Base-by-base conservation (phyloP, 2,888 invertebrate species). In the Cephonodes hylas region DNA sequence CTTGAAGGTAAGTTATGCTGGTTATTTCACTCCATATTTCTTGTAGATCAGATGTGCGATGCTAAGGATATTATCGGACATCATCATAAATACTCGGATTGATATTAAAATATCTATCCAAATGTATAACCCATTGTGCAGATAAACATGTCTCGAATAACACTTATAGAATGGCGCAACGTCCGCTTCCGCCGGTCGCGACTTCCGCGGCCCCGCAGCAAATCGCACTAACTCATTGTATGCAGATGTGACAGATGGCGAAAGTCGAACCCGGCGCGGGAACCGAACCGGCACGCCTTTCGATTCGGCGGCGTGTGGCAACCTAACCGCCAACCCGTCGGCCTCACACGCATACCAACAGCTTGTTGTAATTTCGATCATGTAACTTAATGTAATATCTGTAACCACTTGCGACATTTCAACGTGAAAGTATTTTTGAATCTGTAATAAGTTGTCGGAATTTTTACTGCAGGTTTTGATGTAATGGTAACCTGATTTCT, bases 171-270 rank as follows among this genome's bases (percentile, higher is more conserved):
- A 0, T 45, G 45, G 13, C 18, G 18, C 10, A 22, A 45, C 31
- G 34, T 61, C 42, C 34, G 34, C 53, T 56, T 42, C 60, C 59
- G 62, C 60, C 57, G 15, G 56, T 57, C 73, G 72, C 76, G 2
- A 18, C 38, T 75, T 72, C 69, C 45, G 45, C 23, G 63, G 65
- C 68, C 71, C 15, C 63, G 56, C 68, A 61, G 59, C 67, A 46
- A 53, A 59, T 44, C 31, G 31, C 27, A 45, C 25, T 44, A 42
- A 68, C 65, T 74, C 79, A 89, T 91, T 91, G 90, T 91, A 89
- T 90, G 88, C 80, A 87, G 88, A 90, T 90, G 80, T 75, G 81
- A 80, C 79, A 78, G 81, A 85, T 81, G 85, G 90, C 87, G 91
- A 91, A 91, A 91, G 90, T 85, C 75, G 80, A 77, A 77, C 77